phyloP scores from a whole-genome alignment of 2,888 invertebrate genomes.

The Xestia rhomboidea region DNA sequence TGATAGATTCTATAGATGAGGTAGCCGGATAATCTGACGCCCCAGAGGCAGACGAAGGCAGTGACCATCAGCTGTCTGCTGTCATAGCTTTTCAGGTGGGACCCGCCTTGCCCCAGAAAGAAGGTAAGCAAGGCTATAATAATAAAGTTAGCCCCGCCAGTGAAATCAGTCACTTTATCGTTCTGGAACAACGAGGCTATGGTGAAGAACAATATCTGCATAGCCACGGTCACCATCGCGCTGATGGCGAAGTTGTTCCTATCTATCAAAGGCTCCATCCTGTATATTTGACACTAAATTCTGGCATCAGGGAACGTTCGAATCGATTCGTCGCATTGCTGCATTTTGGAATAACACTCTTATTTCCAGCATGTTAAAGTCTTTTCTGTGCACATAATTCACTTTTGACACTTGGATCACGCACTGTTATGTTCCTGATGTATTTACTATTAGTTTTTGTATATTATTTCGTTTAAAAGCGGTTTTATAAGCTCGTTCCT shows the following conservation, averaged over 20 bases:
- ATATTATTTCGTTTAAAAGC: conserved; percentile 62
- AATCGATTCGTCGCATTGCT: conserved; percentile 83
- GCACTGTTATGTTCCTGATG: conserved; percentile 45
- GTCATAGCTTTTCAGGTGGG: conserved; percentile 93
- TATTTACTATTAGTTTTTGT: conserved; percentile 49
- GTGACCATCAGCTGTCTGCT: conserved; percentile 98
- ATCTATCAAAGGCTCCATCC: conserved; percentile 94
- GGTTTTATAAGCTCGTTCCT: conserved; percentile 66
- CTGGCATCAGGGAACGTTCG: conserved; percentile 74
- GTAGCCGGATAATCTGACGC: conserved; percentile 95
- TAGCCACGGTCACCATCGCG: conserved; percentile 95
- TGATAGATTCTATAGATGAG: conserved; percentile 97
- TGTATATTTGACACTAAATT: conserved; percentile 78
- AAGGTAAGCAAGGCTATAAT: conserved; percentile 96
- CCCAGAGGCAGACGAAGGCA: conserved; percentile 96
- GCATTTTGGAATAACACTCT: conserved; percentile 73
- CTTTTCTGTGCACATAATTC: conserved; percentile 51
- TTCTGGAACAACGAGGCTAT: conserved; percentile 96
- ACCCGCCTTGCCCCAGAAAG: conserved; percentile 95
- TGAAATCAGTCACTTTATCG: conserved; percentile 98
- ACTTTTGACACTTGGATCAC: conserved; percentile 27
- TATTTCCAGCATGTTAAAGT: conserved; percentile 47
- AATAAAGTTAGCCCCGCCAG: conserved; percentile 98
- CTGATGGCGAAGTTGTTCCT: conserved; percentile 96
- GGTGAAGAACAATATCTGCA: conserved; percentile 97